These are phyloP conservation scores for Mellivora capensis DNA, from an alignment of 2,113 vertebrate species.

Conservation along the genomic window DNA sequence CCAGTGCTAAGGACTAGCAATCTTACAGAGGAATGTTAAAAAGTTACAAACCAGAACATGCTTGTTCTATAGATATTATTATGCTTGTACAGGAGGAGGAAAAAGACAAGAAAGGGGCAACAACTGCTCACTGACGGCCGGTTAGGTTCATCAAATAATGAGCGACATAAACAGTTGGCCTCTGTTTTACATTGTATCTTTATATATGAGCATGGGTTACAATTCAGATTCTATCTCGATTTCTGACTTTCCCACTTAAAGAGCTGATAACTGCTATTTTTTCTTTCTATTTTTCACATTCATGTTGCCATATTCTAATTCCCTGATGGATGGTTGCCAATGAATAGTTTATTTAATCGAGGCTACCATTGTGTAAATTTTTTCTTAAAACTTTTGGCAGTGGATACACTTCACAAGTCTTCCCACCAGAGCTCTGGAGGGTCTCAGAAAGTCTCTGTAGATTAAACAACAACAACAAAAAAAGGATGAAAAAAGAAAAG, in stretches of 20 bases:
- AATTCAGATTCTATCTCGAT: background rate
- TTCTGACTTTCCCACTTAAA: constrained; percentile 35
- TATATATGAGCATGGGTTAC: background rate
- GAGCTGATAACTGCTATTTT: constrained; percentile 27
- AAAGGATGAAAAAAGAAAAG: background rate
- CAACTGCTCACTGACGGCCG: background rate
- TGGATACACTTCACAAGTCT: constrained; percentile 29
- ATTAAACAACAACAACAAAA: background rate
- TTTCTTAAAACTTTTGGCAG: constrained; percentile 69
- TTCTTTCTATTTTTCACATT: constrained; percentile 63
- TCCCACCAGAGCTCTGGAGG: constrained; percentile 44
- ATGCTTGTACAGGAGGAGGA: background rate
- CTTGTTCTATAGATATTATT: background rate
- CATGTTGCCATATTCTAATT: constrained; percentile 58
- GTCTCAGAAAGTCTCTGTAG: background rate
- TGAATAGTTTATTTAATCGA: constrained; percentile 73
- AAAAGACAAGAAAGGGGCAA: background rate
- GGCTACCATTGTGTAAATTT: constrained; percentile 61
- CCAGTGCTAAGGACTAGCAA: background rate
- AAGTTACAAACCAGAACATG: background rate
- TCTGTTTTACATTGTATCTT: background rate
- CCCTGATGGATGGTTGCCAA: constrained; percentile 31
- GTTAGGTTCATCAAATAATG: background rate
- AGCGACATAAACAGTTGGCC: background rate
- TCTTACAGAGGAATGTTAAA: background rate